Percentiles rank a stretch among this genome's conserved stretches.
Evolutionary conservation across 2,113 vertebrate genomes (phyloP).

Genomic region (Pseudorectes ferrugineus): DNA sequence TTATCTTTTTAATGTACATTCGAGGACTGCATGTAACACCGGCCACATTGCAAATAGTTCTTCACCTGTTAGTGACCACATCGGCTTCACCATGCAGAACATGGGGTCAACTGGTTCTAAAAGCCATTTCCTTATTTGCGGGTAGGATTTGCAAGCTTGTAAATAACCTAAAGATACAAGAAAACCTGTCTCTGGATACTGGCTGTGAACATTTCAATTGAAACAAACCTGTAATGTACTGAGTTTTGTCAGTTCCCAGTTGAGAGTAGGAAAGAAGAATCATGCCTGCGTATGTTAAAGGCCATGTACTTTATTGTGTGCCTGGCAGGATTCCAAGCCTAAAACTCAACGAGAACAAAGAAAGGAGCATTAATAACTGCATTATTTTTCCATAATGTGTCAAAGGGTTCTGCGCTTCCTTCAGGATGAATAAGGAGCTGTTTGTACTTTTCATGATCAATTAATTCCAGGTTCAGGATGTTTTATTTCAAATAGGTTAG

Average conservation of each 20-base stretch:
- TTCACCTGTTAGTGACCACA: background rate
- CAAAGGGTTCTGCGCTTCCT: slow-evolving; percentile 53
- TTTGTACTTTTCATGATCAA: slow-evolving; percentile 76
- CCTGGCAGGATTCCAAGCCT: slow-evolving; percentile 65
- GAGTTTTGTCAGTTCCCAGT: slow-evolving; percentile 55
- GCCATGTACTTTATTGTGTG: slow-evolving; percentile 67
- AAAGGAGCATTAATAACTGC: slow-evolving; percentile 63
- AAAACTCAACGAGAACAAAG: slow-evolving; percentile 62
- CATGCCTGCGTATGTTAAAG: slow-evolving; percentile 54
- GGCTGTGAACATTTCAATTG: background rate
- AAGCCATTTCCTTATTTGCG: background rate
- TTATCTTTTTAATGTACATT: slow-evolving; percentile 5
- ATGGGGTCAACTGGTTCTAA: background rate
- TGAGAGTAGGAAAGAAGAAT: slow-evolving; percentile 54
- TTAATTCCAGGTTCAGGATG: slow-evolving; percentile 76
- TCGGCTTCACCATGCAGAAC: background rate
- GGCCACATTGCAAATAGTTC: background rate
- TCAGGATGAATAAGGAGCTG: slow-evolving; percentile 63
- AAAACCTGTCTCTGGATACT: background rate
- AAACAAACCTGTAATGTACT: slow-evolving; percentile 25
- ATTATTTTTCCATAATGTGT: slow-evolving; percentile 77
- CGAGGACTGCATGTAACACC: background rate
- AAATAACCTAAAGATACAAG: background rate
- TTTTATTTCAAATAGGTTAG: slow-evolving; percentile 67
- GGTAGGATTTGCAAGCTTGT: slow-evolving; percentile 19